Percentiles rank a stretch among this genome's conserved stretches.
Evolutionary conservation across 2,113 vertebrate genomes (phyloP).

Genomic region (Colius striatus): DNA sequence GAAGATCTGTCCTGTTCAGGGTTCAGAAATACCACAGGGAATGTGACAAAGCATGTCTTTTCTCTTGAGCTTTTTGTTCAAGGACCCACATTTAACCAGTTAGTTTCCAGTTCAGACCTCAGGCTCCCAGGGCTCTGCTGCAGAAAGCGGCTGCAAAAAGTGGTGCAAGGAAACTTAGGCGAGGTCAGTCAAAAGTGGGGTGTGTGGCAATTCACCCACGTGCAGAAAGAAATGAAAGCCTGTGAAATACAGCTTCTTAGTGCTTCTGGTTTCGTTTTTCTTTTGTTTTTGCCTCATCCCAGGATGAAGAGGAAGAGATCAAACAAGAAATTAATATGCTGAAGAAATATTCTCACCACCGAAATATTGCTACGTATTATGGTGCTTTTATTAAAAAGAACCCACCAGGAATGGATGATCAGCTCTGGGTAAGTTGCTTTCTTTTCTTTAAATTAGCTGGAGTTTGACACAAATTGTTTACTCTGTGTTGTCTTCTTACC

Average conservation of each 20-base stretch:
- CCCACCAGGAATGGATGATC: slow-evolving; percentile 96
- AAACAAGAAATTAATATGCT: slow-evolving; percentile 99
- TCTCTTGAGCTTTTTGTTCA: not conserved
- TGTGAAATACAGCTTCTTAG: not conserved
- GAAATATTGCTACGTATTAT: slow-evolving; percentile 97
- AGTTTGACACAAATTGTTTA: not conserved
- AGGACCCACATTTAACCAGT: not conserved
- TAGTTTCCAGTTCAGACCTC: not conserved
- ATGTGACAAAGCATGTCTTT: not conserved
- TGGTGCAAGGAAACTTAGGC: not conserved
- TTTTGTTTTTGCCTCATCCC: not conserved
- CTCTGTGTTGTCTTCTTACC: not conserved
- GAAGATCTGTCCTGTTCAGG: not conserved
- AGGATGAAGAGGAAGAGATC: slow-evolving; percentile 99
- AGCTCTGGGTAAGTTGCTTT: slow-evolving; percentile 89
- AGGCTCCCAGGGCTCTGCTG: not conserved
- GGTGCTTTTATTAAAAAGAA: slow-evolving; percentile 99
- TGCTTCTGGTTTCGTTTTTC: not conserved
- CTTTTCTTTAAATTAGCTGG: not conserved
- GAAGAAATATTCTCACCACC: slow-evolving; percentile 98
- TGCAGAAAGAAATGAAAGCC: not conserved
- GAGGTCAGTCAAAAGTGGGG: not conserved
- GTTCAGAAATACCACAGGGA: not conserved
- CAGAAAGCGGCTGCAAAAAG: not conserved
- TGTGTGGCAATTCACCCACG: rapidly evolving